phyloP scores from a whole-genome alignment of 2,113 vertebrate species.

The Ciconia maguari region DNA sequence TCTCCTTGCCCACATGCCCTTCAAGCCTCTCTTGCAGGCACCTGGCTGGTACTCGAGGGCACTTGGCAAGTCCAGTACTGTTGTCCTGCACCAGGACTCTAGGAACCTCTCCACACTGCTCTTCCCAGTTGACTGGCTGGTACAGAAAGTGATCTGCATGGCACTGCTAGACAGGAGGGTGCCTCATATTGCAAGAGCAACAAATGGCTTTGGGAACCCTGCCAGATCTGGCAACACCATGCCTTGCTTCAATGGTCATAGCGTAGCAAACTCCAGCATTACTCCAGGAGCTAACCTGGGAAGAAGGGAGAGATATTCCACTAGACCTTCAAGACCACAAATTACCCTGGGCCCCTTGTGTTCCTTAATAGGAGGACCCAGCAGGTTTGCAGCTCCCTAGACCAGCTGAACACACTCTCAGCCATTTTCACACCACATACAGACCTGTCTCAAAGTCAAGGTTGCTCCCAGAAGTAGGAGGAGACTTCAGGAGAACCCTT shows the following conservation, averaged over 20 bases:
- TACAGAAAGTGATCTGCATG: not conserved
- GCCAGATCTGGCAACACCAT: not conserved
- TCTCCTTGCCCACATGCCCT: not conserved
- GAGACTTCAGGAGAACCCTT: not conserved
- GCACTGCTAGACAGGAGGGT: not conserved
- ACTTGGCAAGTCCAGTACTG: not conserved
- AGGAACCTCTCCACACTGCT: not conserved
- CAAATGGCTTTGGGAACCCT: not conserved
- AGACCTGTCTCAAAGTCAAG: not conserved
- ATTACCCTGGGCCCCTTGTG: not conserved
- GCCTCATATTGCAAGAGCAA: not conserved
- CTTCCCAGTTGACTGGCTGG: not conserved
- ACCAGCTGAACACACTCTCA: not conserved
- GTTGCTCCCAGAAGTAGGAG: not conserved
- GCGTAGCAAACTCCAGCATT: rapidly evolving
- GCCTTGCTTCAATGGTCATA: not conserved
- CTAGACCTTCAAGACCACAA: not conserved
- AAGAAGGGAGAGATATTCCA: not conserved
- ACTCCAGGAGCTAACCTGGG: not conserved
- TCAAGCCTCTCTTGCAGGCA: not conserved
- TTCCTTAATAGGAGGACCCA: not conserved
- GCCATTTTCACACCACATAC: not conserved
- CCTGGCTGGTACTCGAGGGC: not conserved
- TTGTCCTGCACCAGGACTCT: not conserved
- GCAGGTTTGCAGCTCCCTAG: not conserved